Evolutionary conservation across 2,113 vertebrate species (phyloP), one percentile per base, ranked within the genome.

Genomic region (Pangasianodon hypophthalmus): DNA sequence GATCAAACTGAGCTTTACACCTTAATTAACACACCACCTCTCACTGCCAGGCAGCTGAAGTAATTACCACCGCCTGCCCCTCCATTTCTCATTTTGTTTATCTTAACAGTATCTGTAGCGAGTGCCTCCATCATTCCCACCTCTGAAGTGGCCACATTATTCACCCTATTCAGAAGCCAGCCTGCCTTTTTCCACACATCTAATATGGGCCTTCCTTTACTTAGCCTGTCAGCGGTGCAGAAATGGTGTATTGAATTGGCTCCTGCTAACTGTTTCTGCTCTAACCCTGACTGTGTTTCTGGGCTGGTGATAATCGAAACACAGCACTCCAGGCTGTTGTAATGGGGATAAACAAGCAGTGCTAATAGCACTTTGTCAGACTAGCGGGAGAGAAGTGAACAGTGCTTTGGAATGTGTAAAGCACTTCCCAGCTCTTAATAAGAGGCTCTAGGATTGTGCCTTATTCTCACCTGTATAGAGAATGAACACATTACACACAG

Each of bases 1-100:
- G 88, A 90, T 73, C 92, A 89, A 94, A 93, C 91, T 56, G 60
- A 92, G 93, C 92, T 93, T 87, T 48, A 91, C 93, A 91, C 91
- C 91, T 95, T 95, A 96, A 96, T 96, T 96, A 95, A 94, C 91
- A 86, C 91, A 79, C 88, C 92, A 82, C 85, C 52, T 58, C 92
- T 92, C 88, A 29, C 91, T 91, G 92, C 91, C 94, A 94, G 92
- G 92, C 93, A 93, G 88, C 88, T 88, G 81, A 92, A 92, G 93
- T 95, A 95, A 95, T 95, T 95, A 94, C 94, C 50, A 32, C 91
- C 91, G 60, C 90, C 90, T 91, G 92, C 89, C 92, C 92, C 89
- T 92, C 88, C 87, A 69, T 93, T 93, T 91, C 91, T 94, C 93
- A 91, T 90, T 91, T 92, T 93, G 84, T 94, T 95, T 94, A 95